Base-by-base conservation (phyloP, 1,140 invertebrate genomes). In the Zaprionus taronus region DNA sequence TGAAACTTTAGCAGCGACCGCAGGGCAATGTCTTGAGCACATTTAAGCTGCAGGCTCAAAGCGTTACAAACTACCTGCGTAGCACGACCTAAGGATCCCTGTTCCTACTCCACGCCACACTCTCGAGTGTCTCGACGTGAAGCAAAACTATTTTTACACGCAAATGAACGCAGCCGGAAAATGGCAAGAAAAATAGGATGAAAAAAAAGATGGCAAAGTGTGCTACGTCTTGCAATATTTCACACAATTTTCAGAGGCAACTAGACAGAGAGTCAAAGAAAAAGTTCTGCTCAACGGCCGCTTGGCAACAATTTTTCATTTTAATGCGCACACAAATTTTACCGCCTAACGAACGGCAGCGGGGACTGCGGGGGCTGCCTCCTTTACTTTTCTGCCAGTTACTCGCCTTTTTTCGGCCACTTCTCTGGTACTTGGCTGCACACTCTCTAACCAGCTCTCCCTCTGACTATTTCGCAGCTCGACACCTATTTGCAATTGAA, bases 291-390 rank as follows among this genome's bases (percentile, higher is more conserved):
- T 77, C 55, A 41, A 53, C 55, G 65, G 69, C 72, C 67, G 70
- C 83, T 71, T 70, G 65, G 81, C 84, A 89, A 87, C 84, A 91
- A 91, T 91, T 91, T 91, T 91, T 91, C 90, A 91, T 91, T 90
- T 85, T 91, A 91, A 91, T 91, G 90, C 89, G 81, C 84, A 78
- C 84, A 91, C 90, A 91, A 91, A 91, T 91, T 91, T 91, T 77
- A 14, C 72, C 78, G 68, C 68, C 84, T 87, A 87, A 89, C 84
- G 84, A 87, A 87, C 83, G 72, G 71, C 69, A 51, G n/a, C 2
- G 6, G 31, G n/a, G n/a, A 20, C 5, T 20, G 17, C n/a, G n/a
- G 63, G 67, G 51, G 44, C 41, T 17, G 26, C 41, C 24, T 63
- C 31, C 53, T 60, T 68, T 51, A 9, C 58, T 51, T 56, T 56